phyloP scores from a whole-genome alignment of 2,113 vertebrate species.

The Orcinus orca region DNA sequence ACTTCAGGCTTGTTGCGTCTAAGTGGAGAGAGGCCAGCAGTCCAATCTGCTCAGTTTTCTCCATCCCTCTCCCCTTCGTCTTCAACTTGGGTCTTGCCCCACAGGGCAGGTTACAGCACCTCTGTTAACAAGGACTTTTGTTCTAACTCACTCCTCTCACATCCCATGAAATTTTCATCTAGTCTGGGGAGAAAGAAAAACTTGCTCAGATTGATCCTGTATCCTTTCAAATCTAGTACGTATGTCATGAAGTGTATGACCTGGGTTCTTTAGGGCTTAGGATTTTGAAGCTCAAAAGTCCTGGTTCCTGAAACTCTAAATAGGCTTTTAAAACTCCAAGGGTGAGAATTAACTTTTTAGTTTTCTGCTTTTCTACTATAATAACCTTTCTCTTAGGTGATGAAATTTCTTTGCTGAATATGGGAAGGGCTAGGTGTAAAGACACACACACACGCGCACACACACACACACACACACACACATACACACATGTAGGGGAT shows the following conservation, averaged over 20 bases:
- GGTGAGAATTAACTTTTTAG: background rate
- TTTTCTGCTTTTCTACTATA: background rate
- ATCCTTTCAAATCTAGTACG: background rate
- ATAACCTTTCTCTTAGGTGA: background rate
- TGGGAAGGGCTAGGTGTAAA: background rate
- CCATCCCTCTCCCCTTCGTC: background rate
- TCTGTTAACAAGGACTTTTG: slow-evolving; percentile 6
- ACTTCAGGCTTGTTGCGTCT: background rate
- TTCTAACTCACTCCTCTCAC: background rate
- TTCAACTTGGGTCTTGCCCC: background rate
- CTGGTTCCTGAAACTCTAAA: slow-evolving; percentile 24
- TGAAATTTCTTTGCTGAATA: slow-evolving; percentile 18
- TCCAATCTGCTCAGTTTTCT: background rate
- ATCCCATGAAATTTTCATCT: background rate
- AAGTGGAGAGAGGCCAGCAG: background rate
- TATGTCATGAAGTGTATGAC: background rate
- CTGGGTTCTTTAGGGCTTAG: background rate
- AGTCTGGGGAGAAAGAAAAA: background rate
- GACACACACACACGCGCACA: background rate
- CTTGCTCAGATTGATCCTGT: background rate
- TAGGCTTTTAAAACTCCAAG: slow-evolving; percentile 29
- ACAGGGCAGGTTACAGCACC: background rate
- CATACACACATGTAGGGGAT: background rate
- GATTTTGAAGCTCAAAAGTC: background rate
- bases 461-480: background rate